phyloP scores from a whole-genome alignment of 1,140 invertebrate genomes.

The Arctopsyche grandis region DNA sequence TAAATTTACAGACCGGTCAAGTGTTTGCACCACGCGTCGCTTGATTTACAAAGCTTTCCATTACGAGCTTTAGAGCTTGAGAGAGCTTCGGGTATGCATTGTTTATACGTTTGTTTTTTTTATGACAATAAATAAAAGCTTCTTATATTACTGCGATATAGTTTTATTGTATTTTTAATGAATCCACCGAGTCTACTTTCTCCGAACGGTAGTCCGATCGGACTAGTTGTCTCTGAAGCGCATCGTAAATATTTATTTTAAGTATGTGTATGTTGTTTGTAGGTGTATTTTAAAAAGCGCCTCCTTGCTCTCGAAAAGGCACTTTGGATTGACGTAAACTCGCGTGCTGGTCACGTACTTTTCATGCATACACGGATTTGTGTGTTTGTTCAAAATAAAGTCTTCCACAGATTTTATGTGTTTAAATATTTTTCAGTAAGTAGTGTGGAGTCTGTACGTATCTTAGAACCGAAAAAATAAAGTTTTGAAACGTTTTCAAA shows the following conservation, averaged over 20 bases:
- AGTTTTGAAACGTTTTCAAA: too few species aligned
- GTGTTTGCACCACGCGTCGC: constrained; percentile 13
- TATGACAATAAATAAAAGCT: constrained; percentile 1
- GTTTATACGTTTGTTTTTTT: constrained; percentile 19
- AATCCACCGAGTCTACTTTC: neutral
- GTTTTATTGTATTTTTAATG: too few species aligned
- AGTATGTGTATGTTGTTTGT: too few species aligned
- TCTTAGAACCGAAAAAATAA: too few species aligned
- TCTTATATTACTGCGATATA: neutral
- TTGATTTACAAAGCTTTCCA: constrained; percentile 37
- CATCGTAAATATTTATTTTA: constrained; percentile 9
- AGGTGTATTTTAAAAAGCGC: neutral
- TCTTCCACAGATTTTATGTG: neutral
- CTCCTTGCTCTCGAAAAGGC: neutral
- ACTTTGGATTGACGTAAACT: neutral
- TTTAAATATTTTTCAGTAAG: constrained; percentile 10
- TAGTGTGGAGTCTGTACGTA: too few species aligned
- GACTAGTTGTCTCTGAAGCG: neutral
- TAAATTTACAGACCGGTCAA: constrained; percentile 4
- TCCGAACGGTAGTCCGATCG: constrained; percentile 1
- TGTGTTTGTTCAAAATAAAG: constrained; percentile 14
- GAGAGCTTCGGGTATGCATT: constrained; percentile 7
- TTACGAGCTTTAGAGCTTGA: constrained; percentile 21
- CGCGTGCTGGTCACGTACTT: neutral
- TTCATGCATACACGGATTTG: constrained; percentile 3